A percentile compares a stretch with the other conserved stretches of the same genome.
Evolutionary conservation across 2,797 vertebrate species (phyloP).

Genomic region (Dryobates pubescens): DNA sequence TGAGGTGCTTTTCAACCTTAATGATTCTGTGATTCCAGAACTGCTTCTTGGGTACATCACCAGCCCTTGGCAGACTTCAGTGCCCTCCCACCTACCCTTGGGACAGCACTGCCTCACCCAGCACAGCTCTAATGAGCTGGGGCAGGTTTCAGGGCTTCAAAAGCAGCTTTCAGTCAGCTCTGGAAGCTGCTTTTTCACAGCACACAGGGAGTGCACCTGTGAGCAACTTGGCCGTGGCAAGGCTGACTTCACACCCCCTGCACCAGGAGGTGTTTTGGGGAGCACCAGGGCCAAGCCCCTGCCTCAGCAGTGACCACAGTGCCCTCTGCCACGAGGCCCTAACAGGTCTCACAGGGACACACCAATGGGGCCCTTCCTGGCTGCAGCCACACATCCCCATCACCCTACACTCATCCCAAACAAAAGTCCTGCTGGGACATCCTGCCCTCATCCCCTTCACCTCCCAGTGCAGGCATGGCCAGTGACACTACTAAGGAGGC

Average conservation of each 20-base stretch:
- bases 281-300: accelerated
- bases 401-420: accelerated
- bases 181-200: not conserved
- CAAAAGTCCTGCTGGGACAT: not conserved
- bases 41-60: no score
- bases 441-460: accelerated
- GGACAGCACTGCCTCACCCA: not conserved
- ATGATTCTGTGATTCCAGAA: not conserved
- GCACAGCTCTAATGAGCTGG: not conserved
- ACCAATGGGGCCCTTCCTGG: accelerated
- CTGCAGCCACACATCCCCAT: accelerated
- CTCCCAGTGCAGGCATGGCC: accelerated
- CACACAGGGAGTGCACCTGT: accelerated
- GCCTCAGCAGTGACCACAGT: accelerated
- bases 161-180: not conserved
- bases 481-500: not conserved
- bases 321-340: not conserved
- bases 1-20: no score
- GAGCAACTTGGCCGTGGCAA: accelerated
- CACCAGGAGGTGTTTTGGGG: not conserved
- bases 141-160: not conserved
- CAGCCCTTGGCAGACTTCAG: accelerated
- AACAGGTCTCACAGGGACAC: not conserved
- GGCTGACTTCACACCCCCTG: accelerated
- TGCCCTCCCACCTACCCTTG: no score